These are phyloP conservation scores for Helicorthomorpha holstii DNA, from an alignment of 1,140 invertebrate species.

Conservation along the genomic window DNA sequence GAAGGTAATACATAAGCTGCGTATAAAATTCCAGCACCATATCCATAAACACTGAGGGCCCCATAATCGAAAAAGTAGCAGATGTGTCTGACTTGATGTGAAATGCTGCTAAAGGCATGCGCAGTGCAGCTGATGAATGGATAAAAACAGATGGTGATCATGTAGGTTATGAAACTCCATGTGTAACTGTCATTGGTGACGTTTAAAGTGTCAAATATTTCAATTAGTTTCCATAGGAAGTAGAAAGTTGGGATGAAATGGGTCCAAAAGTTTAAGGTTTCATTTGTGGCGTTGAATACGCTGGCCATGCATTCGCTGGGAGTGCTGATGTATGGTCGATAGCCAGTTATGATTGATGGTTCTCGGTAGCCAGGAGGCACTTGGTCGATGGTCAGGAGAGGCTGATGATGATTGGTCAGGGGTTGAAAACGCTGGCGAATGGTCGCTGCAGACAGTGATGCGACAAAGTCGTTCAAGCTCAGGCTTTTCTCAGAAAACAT, in stretches of 20 bases:
- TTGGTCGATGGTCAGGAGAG: constrained; percentile 17
- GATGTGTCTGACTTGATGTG: constrained; percentile 27
- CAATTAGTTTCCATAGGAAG: constrained; percentile 22
- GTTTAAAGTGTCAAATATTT: constrained; percentile 20
- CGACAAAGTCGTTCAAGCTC: too few relatives aligned
- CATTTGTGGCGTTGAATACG: constrained; percentile 31
- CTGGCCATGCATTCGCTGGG: constrained; percentile 26
- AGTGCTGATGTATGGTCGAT: constrained; percentile 28
- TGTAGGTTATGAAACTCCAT: constrained; percentile 26
- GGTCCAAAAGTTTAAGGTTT: constrained; percentile 36
- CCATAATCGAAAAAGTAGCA: constrained; percentile 35
- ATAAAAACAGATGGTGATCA: constrained; percentile 27
- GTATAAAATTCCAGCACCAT: constrained; percentile 26
- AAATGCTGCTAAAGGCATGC: constrained; percentile 32
- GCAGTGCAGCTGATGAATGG: constrained; percentile 29
- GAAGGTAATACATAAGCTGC: constrained; percentile 28
- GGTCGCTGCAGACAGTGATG: too few relatives aligned
- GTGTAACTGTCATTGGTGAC: constrained; percentile 24
- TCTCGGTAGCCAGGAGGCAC: constrained; percentile 29
- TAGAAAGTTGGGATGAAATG: constrained; percentile 32
- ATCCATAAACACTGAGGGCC: constrained; percentile 28
- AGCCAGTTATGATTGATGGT: constrained; percentile 29
- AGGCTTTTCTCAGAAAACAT: too few relatives aligned
- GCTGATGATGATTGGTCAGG: not conserved
- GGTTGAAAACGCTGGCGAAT: too few relatives aligned